These are phyloP conservation scores for Drosophila trichaetosa DNA, from an alignment of 2,888 invertebrate genomes.

Conservation along the genomic window DNA sequence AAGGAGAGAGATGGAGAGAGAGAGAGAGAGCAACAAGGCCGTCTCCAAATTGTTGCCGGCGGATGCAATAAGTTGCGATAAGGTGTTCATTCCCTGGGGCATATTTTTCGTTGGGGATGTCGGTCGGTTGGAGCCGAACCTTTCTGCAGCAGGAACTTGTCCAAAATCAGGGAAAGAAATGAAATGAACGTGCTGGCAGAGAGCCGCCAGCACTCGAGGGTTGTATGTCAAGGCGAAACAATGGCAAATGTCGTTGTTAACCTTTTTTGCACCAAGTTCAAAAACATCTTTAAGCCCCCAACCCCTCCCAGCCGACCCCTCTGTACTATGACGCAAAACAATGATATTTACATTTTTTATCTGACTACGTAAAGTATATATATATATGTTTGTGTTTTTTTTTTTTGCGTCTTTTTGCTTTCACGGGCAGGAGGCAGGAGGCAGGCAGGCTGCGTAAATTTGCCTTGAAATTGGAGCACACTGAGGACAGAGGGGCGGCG, in stretches of 20 bases:
- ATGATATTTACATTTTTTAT: slow-evolving; percentile 79
- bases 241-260: slow-evolving; percentile 79
- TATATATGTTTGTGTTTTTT: not conserved
- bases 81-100: slow-evolving; percentile 79
- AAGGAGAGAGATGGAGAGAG: slow-evolving; percentile 1
- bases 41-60: slow-evolving; percentile 79
- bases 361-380: slow-evolving; percentile 57
- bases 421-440: slow-evolving; percentile 23
- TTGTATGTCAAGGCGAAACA: slow-evolving; percentile 61
- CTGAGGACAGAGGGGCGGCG: slow-evolving; percentile 29
- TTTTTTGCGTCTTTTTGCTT: slow-evolving; percentile 34
- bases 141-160: slow-evolving; percentile 60
- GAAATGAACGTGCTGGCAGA: slow-evolving; percentile 45
- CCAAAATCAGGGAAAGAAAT: slow-evolving; percentile 72
- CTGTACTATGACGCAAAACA: slow-evolving; percentile 70
- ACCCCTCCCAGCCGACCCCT: slow-evolving; percentile 8
- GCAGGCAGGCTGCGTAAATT: slow-evolving; percentile 54
- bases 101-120: slow-evolving; percentile 43
- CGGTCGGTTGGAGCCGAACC: slow-evolving; percentile 21
- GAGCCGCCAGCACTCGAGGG: slow-evolving; percentile 40
- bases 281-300: slow-evolving; percentile 53
- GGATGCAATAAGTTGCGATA: slow-evolving; percentile 81
- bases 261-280: slow-evolving; percentile 70
- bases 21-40: slow-evolving; percentile 57
- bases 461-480: slow-evolving; percentile 71